Evolutionary conservation across 64 coral and sea anemone species (phyloP).

Genomic region (Montipora sp.): DNA sequence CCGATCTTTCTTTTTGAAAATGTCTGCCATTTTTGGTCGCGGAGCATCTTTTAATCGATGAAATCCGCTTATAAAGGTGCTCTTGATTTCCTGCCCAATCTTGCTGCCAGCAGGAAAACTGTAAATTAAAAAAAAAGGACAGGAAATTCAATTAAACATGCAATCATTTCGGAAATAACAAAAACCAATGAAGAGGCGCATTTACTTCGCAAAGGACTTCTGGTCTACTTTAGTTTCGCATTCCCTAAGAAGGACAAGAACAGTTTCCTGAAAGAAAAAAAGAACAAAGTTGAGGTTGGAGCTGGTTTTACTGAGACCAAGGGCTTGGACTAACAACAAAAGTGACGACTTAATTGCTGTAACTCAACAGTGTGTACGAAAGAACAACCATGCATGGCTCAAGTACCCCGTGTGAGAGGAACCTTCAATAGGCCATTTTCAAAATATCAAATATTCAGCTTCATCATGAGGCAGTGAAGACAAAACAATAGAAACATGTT

Average conservation of each 20-base stretch:
- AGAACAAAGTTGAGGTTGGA: neutral
- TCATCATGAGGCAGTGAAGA: too few relatives aligned
- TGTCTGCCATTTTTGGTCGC: slow-evolving; percentile 95
- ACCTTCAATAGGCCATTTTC: too few relatives aligned
- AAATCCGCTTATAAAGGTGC: slow-evolving; percentile 91
- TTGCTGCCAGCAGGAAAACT: slow-evolving; percentile 58
- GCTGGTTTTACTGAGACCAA: too few relatives aligned
- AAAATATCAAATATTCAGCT: too few relatives aligned
- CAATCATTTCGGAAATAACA: neutral
- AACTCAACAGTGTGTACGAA: too few relatives aligned
- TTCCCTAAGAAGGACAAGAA: slow-evolving; percentile 64
- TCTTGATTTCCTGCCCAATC: slow-evolving; percentile 91
- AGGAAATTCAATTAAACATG: neutral
- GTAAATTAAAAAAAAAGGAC: slow-evolving; percentile 32
- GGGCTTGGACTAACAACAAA: too few relatives aligned
- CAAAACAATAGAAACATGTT: too few relatives aligned
- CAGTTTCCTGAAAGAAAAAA: slow-evolving; percentile 65
- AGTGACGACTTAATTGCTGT: too few relatives aligned
- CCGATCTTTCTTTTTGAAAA: slow-evolving; percentile 95
- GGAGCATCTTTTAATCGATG: slow-evolving; percentile 90
- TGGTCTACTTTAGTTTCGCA: slow-evolving; percentile 76
- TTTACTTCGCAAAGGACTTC: slow-evolving; percentile 64
- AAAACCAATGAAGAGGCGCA: slow-evolving; percentile 8
- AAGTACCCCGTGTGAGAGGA: too few relatives aligned
- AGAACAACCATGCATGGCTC: too few relatives aligned